Base-by-base conservation (phyloP, 1,140 invertebrate species). In the Tetragonula clypearis region DNA sequence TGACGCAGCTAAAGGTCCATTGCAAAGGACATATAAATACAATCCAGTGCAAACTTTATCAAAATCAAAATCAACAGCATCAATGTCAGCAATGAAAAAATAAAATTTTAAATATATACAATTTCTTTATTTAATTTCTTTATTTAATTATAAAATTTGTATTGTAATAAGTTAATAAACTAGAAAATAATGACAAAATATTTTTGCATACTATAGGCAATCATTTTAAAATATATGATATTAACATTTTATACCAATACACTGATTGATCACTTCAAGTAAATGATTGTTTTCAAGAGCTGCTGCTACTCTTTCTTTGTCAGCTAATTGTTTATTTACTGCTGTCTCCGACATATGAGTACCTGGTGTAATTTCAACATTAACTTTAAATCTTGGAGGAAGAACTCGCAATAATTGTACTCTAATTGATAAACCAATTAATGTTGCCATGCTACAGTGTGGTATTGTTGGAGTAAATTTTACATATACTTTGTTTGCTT, bases 391-490 rank as follows among this genome's bases (percentile, higher is more conserved):
- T 76, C 97, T 95, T 68, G 97, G 92, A 1, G 99, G 99, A 56
- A 99, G 94, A 19, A 98, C 97, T 87, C 99, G 95, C 26, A 99
- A 94, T 19, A 99, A 95, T 93, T 99, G 98, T 0, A 99, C 98
- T 84, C 97, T 94, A 88, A 98, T 98, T 6, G 97, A 97, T 35
- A 98, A 94, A 94, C 98, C 99, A 93, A 99, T 99, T 23, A 99
- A 94, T 62, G 99, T 99, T 41, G 99, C 99, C 99, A 99, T 99
- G 90, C 98, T 99, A 92, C 99, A 99, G 92, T 99, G 99, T 0
- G 99, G 99, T 92, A 99, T 99, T 0, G 99, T 99, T 17, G 99
- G 99, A 1, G 99, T 99, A 93, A 99, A 99, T 84, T 96, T 95
- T 9, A 99, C 96, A 84, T 96, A 93, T 0, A 99, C 96, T 71